These are phyloP conservation scores for Dufourea novaeangliae DNA, from an alignment of 1,140 invertebrate species.

Conservation along the genomic window DNA sequence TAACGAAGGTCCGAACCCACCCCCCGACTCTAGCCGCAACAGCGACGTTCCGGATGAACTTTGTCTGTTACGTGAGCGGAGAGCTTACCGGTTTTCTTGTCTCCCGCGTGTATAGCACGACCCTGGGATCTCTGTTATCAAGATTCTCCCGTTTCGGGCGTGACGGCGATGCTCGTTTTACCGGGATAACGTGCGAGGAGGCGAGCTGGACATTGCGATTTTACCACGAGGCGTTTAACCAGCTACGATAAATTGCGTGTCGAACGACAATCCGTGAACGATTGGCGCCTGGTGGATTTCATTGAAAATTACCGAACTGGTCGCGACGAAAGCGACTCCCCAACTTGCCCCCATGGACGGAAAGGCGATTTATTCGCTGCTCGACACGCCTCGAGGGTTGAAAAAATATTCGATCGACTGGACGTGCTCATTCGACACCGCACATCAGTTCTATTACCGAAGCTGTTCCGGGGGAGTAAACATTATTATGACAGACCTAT, in stretches of 20 bases:
- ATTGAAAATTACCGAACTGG: not conserved
- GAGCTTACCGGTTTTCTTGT: slow-evolving; percentile 65
- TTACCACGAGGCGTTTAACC: not conserved
- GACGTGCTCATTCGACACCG: not conserved
- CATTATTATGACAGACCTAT: slow-evolving; percentile 24
- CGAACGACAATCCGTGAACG: not conserved
- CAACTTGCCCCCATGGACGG: not conserved
- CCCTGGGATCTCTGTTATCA: slow-evolving; percentile 31
- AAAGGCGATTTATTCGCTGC: not conserved
- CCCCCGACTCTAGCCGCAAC: slow-evolving; percentile 57
- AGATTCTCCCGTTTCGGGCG: slow-evolving; percentile 44
- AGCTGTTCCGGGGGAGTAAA: slow-evolving; percentile 4
- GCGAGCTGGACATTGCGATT: slow-evolving; percentile 26
- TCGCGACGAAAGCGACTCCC: not conserved
- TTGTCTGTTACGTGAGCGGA: slow-evolving; percentile 65
- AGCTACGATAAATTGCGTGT: not conserved
- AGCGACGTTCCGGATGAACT: slow-evolving; percentile 67
- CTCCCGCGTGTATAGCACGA: slow-evolving; percentile 18
- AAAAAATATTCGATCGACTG: not conserved
- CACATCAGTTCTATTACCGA: not conserved
- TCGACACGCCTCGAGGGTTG: not conserved
- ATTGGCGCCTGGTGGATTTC: slow-evolving; percentile 2
- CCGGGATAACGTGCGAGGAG: not conserved
- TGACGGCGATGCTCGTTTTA: slow-evolving; percentile 16
- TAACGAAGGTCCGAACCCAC: slow-evolving; percentile 54